phyloP scores from a whole-genome alignment of 2,113 vertebrate species.

The Chionomys nivalis region DNA sequence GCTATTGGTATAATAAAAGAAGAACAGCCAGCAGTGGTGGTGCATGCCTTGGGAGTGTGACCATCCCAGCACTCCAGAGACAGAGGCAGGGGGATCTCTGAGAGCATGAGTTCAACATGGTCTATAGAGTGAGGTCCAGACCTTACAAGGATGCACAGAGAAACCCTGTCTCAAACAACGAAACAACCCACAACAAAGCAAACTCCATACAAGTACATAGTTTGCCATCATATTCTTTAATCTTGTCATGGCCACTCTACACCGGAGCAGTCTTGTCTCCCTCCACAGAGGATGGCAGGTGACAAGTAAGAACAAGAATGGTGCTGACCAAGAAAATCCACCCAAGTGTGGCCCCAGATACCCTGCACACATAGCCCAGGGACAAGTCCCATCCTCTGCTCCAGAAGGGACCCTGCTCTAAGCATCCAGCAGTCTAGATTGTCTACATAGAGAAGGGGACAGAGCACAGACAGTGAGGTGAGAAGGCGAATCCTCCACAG shows the following conservation, averaged over 20 bases:
- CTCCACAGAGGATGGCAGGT: accelerated
- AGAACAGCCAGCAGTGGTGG: background rate
- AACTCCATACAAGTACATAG: background rate
- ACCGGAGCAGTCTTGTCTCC: background rate
- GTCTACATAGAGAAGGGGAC: background rate
- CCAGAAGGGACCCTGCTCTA: background rate
- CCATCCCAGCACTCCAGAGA: background rate
- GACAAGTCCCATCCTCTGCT: background rate
- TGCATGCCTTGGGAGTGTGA: background rate
- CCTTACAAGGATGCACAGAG: background rate
- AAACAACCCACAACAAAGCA: background rate
- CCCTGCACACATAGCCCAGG: too few relatives aligned
- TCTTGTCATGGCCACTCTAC: background rate
- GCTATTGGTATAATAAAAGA: background rate
- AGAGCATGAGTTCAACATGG: background rate
- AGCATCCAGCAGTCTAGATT: background rate
- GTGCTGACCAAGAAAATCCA: background rate
- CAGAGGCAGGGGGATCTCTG: background rate
- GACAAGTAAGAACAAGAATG: background rate
- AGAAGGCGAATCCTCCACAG: background rate
- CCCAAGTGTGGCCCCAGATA: background rate
- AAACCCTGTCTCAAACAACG: background rate
- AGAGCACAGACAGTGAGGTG: background rate
- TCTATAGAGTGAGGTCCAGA: too few relatives aligned
- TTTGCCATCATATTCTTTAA: background rate